phyloP scores from a whole-genome alignment of 2,113 vertebrate species.

The Dicaeum eximium region DNA sequence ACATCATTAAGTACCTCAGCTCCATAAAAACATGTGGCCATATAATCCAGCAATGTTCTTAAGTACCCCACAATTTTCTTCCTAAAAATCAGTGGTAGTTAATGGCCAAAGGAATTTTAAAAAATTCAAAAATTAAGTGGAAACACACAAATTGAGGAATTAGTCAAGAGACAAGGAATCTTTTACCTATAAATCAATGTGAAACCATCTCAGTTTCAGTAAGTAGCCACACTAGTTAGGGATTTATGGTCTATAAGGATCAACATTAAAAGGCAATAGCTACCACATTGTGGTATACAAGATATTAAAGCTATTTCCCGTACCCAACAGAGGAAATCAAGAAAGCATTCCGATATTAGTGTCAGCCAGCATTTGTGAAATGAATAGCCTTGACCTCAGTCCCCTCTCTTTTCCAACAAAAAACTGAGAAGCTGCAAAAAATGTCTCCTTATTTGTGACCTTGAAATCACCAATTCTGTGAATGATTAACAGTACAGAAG shows the following conservation, averaged over 20 bases:
- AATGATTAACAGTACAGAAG: background rate
- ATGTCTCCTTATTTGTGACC: background rate
- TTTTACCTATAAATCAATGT: slow-evolving; percentile 15
- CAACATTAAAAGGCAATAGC: slow-evolving; percentile 33
- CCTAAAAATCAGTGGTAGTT: background rate
- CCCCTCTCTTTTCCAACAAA: background rate
- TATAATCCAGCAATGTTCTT: background rate
- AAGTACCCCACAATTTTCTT: background rate
- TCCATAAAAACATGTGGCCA: background rate
- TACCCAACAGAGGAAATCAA: slow-evolving; percentile 28
- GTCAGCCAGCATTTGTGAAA: slow-evolving; percentile 5
- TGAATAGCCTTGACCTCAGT: slow-evolving; percentile 31
- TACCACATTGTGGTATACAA: slow-evolving; percentile 32
- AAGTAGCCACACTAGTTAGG: background rate
- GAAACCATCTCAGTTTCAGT: slow-evolving; percentile 15
- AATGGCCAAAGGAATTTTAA: background rate
- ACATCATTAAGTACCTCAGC: background rate
- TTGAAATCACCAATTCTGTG: background rate
- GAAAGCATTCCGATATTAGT: slow-evolving; percentile 12
- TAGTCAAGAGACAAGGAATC: background rate
- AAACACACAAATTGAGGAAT: background rate
- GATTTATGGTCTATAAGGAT: slow-evolving; percentile 40
- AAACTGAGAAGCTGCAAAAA: background rate
- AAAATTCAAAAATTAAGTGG: background rate
- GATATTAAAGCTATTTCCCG: slow-evolving; percentile 33